Percentiles rank a stretch among this genome's conserved stretches.
Conservation (phyloP, 2,888 invertebrate genomes). For the Pycnomerus fuliginosus region DNA sequence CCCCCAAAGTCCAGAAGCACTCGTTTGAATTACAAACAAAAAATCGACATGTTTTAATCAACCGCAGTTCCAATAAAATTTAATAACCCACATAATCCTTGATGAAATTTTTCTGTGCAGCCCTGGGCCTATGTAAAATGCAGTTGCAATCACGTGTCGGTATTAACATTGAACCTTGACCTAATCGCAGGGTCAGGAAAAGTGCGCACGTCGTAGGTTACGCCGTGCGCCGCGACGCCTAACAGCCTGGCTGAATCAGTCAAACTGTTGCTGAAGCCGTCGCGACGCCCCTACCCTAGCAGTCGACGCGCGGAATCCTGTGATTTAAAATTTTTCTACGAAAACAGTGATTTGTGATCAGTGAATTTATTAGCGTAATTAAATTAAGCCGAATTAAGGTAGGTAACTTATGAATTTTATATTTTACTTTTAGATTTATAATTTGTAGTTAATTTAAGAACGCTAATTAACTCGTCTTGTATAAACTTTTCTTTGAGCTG, state of each 20-base stretch:
- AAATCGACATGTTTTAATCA: too few species aligned
- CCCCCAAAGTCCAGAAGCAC: too few species aligned
- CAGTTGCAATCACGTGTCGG: conserved; percentile 43
- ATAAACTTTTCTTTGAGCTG: too few species aligned
- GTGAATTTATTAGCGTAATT: too few species aligned
- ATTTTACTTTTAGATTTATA: too few species aligned
- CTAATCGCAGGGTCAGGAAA: conserved; percentile 44
- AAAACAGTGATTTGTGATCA: too few species aligned
- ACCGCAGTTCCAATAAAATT: conserved; percentile 7
- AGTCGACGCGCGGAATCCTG: neutral
- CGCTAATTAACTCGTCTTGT: too few species aligned
- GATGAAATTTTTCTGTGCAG: conserved; percentile 10
- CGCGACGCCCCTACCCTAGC: conserved; percentile 8
- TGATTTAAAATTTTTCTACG: neutral
- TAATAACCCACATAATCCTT: conserved; percentile 6
- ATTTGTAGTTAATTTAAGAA: too few species aligned
- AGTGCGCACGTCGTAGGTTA: conserved; percentile 53
- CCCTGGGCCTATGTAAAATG: conserved; percentile 39
- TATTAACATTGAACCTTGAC: conserved; percentile 50
- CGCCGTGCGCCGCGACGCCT: conserved; percentile 41
- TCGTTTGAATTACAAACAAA: too few species aligned
- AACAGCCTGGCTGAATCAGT: conserved; percentile 40
- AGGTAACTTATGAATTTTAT: too few species aligned
- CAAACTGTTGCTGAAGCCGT: conserved; percentile 45
- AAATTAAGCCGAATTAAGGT: too few species aligned